Evolutionary conservation across 2,113 vertebrate genomes (phyloP).

Genomic region (Rhinopithecus roxellana): DNA sequence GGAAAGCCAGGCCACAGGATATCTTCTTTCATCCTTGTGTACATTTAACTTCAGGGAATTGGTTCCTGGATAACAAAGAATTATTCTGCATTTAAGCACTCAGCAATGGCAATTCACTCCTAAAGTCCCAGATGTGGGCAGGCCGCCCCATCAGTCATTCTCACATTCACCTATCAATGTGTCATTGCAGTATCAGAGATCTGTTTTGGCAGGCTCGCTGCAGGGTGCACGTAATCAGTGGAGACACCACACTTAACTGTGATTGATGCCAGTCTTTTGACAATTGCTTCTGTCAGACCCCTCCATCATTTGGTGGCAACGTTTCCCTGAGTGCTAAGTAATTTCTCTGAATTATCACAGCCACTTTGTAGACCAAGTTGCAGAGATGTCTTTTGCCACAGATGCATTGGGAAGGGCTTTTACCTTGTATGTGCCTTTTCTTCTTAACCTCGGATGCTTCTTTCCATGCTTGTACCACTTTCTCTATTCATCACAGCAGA

Average conservation of each 20-base stretch:
- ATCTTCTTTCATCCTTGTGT: background rate
- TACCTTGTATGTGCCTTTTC: background rate
- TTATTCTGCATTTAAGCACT: background rate
- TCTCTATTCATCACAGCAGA: constrained; percentile 15
- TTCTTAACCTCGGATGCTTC: constrained; percentile 46
- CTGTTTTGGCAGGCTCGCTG: constrained; percentile 63
- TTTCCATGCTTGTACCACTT: constrained; percentile 23
- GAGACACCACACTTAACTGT: constrained; percentile 71
- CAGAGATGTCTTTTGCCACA: constrained; percentile 58
- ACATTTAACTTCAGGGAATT: background rate
- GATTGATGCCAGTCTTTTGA: constrained; percentile 77
- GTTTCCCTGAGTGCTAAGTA: constrained; percentile 73
- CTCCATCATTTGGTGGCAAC: constrained; percentile 67
- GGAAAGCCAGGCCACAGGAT: background rate
- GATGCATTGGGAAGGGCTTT: constrained; percentile 52
- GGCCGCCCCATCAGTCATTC: constrained; percentile 66
- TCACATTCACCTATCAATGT: constrained; percentile 18
- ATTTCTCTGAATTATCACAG: constrained; percentile 73
- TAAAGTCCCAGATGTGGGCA: background rate
- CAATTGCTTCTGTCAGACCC: constrained; percentile 73
- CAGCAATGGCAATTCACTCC: background rate
- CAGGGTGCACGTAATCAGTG: constrained; percentile 37
- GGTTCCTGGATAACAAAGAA: background rate
- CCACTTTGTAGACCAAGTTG: constrained; percentile 63
- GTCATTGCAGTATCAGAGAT: constrained; percentile 66